A percentile compares a stretch with the other conserved stretches of the same genome.
Conservation (phyloP, 2,888 invertebrate species). For the Lamproptera curius region DNA sequence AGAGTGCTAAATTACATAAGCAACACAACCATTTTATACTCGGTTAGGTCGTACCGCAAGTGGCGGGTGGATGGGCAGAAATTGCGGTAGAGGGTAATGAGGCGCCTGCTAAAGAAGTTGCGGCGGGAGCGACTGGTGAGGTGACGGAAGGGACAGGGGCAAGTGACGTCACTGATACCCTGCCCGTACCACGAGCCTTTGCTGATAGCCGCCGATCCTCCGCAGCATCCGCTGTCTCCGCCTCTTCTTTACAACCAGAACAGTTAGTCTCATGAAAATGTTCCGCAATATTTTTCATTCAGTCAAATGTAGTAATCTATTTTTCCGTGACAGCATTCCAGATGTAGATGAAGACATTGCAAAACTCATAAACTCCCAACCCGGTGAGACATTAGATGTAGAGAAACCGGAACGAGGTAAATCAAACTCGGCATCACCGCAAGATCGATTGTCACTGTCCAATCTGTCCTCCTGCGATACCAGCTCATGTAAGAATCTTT, state of each 20-base stretch:
- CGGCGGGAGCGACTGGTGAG: conserved; percentile 3
- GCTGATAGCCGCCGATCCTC: conserved; percentile 88
- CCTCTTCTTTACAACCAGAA: conserved; percentile 63
- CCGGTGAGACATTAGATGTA: conserved; percentile 54
- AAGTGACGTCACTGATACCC: conserved; percentile 48
- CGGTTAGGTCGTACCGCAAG: conserved; percentile 34
- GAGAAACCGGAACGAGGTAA: conserved; percentile 51
- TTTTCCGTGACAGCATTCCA: conserved; percentile 63
- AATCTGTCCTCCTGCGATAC: conserved; percentile 70
- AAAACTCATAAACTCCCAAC: conserved; percentile 64
- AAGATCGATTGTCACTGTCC: conserved; percentile 59
- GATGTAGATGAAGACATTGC: conserved; percentile 76
- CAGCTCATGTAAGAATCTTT: conserved; percentile 68
- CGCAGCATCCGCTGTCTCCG: conserved; percentile 71
- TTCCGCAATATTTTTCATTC: background rate
- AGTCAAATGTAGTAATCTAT: background rate
- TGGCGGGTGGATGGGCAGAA: conserved; percentile 32
- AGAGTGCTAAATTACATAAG: too few relatives aligned
- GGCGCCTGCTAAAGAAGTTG: conserved; percentile 17
- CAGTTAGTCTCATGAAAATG: conserved; percentile 38
- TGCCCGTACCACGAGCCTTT: conserved; percentile 85
- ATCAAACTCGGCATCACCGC: conserved; percentile 51
- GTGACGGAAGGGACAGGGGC: conserved; percentile 75
- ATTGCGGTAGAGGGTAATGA: conserved; percentile 13
- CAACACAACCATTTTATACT: too few relatives aligned